Evolutionary conservation across 2,113 vertebrate genomes (phyloP), one percentile per base, ranked within the genome.

Genomic region (Indicator indicator): DNA sequence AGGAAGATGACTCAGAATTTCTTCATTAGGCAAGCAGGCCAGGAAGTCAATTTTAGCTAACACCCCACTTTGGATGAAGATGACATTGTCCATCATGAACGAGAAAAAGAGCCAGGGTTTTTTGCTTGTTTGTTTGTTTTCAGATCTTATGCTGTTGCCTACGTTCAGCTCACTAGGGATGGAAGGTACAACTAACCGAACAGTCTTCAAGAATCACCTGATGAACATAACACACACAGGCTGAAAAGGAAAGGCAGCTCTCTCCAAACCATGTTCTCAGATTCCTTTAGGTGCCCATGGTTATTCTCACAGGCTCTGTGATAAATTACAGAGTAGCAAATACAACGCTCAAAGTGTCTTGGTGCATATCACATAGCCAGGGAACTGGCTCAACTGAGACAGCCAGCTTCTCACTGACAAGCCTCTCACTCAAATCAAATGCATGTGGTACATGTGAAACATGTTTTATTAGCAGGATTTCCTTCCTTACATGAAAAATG

Each of bases 371-470:
- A 58, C 58, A 72, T 13, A 88, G 33, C 52, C 62, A 72, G 75
- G 20, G 48, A 50, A 40, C 68, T 86, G 82, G 56, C 89, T 88
- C 69, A 77, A 23, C 17, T 2, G 4, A 88, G 52, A 33, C 36
- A 70, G 63, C 38, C 64, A 81, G 71, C 32, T 89, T 88, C 69
- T 44, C 84, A 33, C 55, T 36, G 73, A 69, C 67, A 86, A 88
- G 60, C 36, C 46, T 89, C 55, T 91, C 58, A 23, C 83, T 78
- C 79, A 84, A 86, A 83, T 59, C 48, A 71, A 96, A 93, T 40
- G 44, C 33, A 82, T 3, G 20, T 27, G 55, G 64, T 48, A 68
- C n/a, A 64, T 3, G 10, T 27, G 76, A 71, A 90, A 12, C 27
- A 24, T 28, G 38, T 72, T 89, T 67, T 76, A 70, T 74, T 92